Evolutionary conservation across 2,797 vertebrate genomes (phyloP).

Genomic region (Emys orbicularis): DNA sequence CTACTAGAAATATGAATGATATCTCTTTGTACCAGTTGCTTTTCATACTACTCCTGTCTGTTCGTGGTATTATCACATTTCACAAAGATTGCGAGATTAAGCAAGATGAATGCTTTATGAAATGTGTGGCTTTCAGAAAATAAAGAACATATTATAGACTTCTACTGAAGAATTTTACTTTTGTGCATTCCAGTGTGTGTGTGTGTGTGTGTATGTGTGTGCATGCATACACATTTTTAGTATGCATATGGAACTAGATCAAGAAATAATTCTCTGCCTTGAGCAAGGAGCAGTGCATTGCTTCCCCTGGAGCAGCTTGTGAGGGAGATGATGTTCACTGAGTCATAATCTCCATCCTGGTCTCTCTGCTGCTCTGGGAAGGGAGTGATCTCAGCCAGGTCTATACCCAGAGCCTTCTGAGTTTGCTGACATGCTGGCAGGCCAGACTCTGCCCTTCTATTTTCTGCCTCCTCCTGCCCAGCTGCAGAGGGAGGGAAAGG

Average conservation of each 20-base stretch:
- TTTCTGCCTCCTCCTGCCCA: not conserved
- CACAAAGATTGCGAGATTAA: slow-evolving; percentile 34
- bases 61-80: slow-evolving; percentile 44
- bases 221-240: not conserved
- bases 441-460: not conserved
- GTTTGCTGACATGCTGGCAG: not conserved
- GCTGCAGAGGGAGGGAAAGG: not conserved
- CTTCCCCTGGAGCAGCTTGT: not conserved
- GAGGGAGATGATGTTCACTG: not conserved
- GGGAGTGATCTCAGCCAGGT: fast-evolving
- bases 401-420: not conserved
- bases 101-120: slow-evolving; percentile 33
- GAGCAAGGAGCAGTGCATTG: not conserved
- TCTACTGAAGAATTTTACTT: not conserved
- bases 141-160: slow-evolving; percentile 20
- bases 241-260: not conserved
- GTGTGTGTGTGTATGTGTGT: not conserved
- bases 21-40: slow-evolving; percentile 5
- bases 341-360: not conserved
- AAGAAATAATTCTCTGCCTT: not conserved
- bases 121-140: slow-evolving; percentile 49
- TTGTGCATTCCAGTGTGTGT: fast-evolving
- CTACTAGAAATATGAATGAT: slow-evolving; percentile 20
- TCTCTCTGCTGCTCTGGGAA: not conserved
- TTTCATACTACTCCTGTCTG: slow-evolving; percentile 26